Base-by-base conservation (phyloP, 2,113 vertebrate species). In the Naja naja region DNA sequence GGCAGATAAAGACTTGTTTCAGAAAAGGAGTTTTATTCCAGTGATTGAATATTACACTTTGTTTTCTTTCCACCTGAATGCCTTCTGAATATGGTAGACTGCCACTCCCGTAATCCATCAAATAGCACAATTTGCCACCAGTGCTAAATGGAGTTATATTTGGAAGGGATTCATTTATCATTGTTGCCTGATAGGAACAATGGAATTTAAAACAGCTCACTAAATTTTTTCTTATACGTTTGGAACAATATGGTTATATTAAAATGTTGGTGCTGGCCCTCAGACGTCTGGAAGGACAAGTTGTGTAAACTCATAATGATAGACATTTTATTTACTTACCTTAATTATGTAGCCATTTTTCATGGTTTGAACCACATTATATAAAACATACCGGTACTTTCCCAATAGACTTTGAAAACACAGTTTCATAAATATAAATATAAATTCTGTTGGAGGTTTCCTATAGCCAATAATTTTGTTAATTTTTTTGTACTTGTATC, bases 31-130 rank as follows among this genome's bases (percentile, higher is more conserved):
- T 96, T 93, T 81, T 90, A 53, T 47, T 89, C 53, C 90, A 94
- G 88, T 25, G 14, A 14, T 39, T 88, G 49, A 91, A 92, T 88
- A 95, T 93, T 87, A 93, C 89, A 95, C 16, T 93, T 92, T 93
- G 87, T n/a, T 58, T 18, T n/a, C 43, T 94, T 81, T 81, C 74
- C 34, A 81, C 34, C 18, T 81, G 74, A 81, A 81, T 81, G n/a
- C 69, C 69, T 18, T 7, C 34, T 81, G 34, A 81, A 43, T 43
- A 43, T 43, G 18, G 18, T 81, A 81, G 74, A 10, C 34, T 22
- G 74, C 74, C 34, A 81, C 74, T 43, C 74, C 74, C 74, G 1
- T 81, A 81, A 43, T 81, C 5, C 34, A 81, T 81, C 18, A 81
- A 43, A 43, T 7, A 39, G 69, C 34, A 81, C 69, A 81, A 81